These are phyloP conservation scores for Cladopsammia gracilis DNA, from an alignment of 64 coral and sea anemone species.

Conservation along the genomic window DNA sequence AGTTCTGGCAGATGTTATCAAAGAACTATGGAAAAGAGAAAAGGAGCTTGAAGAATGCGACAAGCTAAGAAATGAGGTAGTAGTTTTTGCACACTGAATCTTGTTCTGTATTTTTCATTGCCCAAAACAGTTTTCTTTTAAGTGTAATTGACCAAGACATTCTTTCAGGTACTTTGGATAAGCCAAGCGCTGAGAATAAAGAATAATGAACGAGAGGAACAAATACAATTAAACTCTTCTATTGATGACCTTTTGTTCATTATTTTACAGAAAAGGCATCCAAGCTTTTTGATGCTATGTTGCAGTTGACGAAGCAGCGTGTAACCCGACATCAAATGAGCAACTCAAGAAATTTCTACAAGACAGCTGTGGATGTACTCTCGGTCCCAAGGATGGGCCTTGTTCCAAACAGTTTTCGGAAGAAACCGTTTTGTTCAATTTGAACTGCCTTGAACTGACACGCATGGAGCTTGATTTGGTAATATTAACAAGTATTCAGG, in stretches of 20 bases:
- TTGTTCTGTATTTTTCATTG: too few relatives aligned
- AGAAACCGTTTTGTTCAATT: slow-evolving; percentile 49
- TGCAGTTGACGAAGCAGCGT: too few relatives aligned
- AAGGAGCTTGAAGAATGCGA: neutral
- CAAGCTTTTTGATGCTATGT: too few relatives aligned
- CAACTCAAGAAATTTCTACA: slow-evolving; percentile 51
- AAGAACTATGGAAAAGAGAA: neutral
- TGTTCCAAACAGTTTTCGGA: slow-evolving; percentile 54
- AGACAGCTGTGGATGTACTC: slow-evolving; percentile 48
- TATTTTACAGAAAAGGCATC: too few relatives aligned
- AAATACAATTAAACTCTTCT: too few relatives aligned
- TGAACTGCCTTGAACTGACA: slow-evolving; percentile 58
- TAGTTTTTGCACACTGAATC: too few relatives aligned
- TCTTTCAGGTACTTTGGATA: too few relatives aligned
- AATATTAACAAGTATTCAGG: slow-evolving; percentile 58
- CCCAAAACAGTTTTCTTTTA: too few relatives aligned
- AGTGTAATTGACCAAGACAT: too few relatives aligned
- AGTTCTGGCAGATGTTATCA: neutral
- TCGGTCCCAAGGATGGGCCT: neutral
- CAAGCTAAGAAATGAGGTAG: neutral
- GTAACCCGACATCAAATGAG: neutral
- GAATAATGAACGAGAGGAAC: too few relatives aligned
- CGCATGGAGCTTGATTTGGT: slow-evolving; percentile 57
- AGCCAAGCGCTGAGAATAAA: too few relatives aligned
- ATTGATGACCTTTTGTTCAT: too few relatives aligned